Evolutionary conservation across 2,888 invertebrate genomes (phyloP).

Genomic region (Brachyopa scutellaris): DNA sequence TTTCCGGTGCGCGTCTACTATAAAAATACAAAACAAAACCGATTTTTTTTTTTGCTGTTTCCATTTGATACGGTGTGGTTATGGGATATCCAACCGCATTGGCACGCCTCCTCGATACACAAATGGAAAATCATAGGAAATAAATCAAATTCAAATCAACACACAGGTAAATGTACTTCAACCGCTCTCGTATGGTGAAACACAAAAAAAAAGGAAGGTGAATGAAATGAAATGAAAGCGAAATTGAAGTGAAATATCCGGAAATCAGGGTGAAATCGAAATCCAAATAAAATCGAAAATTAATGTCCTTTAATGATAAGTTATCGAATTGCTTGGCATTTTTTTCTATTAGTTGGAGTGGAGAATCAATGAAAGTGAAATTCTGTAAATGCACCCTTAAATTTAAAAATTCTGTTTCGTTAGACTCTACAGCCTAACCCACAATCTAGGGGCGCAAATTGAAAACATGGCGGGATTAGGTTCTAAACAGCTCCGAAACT

Average conservation of each 20-base stretch:
- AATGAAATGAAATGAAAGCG: conserved; percentile 53
- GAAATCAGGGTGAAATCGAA: conserved; percentile 58
- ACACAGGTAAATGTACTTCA: conserved; percentile 53
- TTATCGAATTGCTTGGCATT: conserved; percentile 60
- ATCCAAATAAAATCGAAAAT: conserved; percentile 56
- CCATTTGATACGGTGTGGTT: conserved; percentile 59
- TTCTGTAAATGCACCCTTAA: too few species aligned
- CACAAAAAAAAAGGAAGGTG: conserved; percentile 61
- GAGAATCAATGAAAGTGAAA: too few species aligned
- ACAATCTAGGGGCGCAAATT: too few species aligned
- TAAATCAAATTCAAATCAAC: conserved; percentile 70
- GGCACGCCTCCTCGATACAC: conserved; percentile 61
- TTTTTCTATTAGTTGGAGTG: conserved; percentile 2
- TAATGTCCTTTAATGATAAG: conserved; percentile 64
- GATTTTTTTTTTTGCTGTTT: conserved; percentile 15
- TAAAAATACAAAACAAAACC: conserved; percentile 45
- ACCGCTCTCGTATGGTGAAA: conserved; percentile 14
- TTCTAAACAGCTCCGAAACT: too few species aligned
- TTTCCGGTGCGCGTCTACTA: conserved; percentile 62
- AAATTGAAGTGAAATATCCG: conserved; percentile 70
- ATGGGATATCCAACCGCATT: conserved; percentile 64
- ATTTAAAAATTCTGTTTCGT: too few species aligned
- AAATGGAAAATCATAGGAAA: conserved; percentile 42
- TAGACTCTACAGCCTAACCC: too few species aligned
- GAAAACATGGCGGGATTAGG: too few species aligned